Percentiles rank a stretch among this genome's conserved stretches.
These are phyloP conservation scores for Ectemnius continuus DNA, from an alignment of 2,888 invertebrate genomes.

Conservation along the genomic window DNA sequence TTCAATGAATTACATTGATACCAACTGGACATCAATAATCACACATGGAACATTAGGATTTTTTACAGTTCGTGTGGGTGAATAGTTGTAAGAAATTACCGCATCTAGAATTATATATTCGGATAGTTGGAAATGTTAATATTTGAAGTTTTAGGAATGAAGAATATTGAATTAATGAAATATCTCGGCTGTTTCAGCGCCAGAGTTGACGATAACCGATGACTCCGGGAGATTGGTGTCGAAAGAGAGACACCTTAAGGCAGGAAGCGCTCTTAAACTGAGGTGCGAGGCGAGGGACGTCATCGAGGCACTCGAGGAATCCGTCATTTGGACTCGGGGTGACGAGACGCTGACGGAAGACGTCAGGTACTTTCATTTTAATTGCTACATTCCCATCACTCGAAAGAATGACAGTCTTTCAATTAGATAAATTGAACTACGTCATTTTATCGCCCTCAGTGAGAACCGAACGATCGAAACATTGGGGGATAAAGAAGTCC, in stretches of 20 bases:
- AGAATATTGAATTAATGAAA: not conserved
- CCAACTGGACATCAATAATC: too few relatives aligned
- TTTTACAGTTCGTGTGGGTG: too few relatives aligned
- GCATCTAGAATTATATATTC: too few relatives aligned
- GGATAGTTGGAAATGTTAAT: not conserved
- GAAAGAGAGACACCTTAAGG: conserved; percentile 81
- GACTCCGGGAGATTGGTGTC: conserved; percentile 81
- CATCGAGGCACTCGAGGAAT: conserved; percentile 76
- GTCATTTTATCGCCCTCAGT: conserved; percentile 65
- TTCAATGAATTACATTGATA: too few relatives aligned
- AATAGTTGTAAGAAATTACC: too few relatives aligned
- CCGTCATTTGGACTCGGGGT: conserved; percentile 80
- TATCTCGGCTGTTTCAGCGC: conserved; percentile 77
- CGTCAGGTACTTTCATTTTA: conserved; percentile 78
- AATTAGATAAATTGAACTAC: conserved; percentile 1
- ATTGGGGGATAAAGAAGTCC: conserved; percentile 73
- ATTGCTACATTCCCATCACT: not conserved
- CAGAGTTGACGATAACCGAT: conserved; percentile 81
- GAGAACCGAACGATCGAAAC: conserved; percentile 78
- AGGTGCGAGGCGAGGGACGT: conserved; percentile 79
- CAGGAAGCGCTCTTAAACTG: conserved; percentile 80
- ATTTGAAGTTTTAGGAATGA: not conserved
- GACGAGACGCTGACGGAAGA: conserved; percentile 79
- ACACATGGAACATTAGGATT: too few relatives aligned
- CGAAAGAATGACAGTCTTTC: not conserved